Conservation (phyloP, 1,140 invertebrate species). For the Acarapis woodi region DNA sequence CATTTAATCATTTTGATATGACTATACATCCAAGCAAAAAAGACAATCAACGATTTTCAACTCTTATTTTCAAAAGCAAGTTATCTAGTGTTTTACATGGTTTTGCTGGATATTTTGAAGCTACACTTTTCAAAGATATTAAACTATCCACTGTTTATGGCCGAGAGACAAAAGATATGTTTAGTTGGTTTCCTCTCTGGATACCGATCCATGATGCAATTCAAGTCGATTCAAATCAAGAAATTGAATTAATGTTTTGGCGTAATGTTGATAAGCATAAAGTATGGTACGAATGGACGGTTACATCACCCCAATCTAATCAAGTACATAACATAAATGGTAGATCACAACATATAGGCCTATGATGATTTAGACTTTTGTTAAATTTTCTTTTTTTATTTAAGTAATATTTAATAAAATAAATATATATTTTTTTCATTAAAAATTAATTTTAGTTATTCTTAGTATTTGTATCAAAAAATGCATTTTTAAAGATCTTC, state of each 20-base stretch:
- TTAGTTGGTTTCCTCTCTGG: constrained; percentile 88
- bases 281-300: constrained; percentile 90
- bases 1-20: constrained; percentile 33
- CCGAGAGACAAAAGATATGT: constrained; percentile 63
- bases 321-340: constrained; percentile 52
- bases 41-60: constrained; percentile 37
- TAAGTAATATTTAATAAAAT: too few relatives aligned
- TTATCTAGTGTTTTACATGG: constrained; percentile 58
- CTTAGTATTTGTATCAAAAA: too few relatives aligned
- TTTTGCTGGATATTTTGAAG: constrained; percentile 82
- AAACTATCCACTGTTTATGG: constrained; percentile 48
- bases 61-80: constrained; percentile 32
- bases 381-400: background rate
- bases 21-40: background rate
- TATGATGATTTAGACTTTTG: constrained; percentile 11
- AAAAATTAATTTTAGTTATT: too few relatives aligned
- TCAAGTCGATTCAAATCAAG: constrained; percentile 31
- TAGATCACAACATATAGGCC: constrained; percentile 35
- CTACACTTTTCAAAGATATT: constrained; percentile 49
- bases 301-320: constrained; percentile 30
- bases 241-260: constrained; percentile 59
- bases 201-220: constrained; percentile 66
- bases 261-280: constrained; percentile 33
- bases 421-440: too few relatives aligned
- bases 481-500: too few relatives aligned